phyloP scores from a whole-genome alignment of 2,888 invertebrate genomes.

The Limnephilus rhombicus region DNA sequence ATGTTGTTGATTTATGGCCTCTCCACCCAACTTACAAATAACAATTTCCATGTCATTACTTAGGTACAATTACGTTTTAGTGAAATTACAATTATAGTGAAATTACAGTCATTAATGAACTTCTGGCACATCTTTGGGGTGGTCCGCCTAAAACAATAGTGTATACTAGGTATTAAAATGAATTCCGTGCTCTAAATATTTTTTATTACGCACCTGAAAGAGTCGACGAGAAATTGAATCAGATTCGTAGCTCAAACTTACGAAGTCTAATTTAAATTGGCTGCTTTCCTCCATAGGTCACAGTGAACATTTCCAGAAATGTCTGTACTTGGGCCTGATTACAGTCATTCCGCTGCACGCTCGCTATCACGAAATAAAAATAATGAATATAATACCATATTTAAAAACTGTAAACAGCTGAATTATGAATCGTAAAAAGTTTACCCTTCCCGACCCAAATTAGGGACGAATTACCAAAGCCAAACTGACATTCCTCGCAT shows the following conservation, averaged over 20 bases:
- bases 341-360: constrained; percentile 41
- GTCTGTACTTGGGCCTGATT: constrained; percentile 22
- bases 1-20: no score
- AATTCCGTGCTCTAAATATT: neutral
- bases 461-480: neutral
- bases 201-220: neutral
- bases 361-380: constrained; percentile 37
- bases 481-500: neutral
- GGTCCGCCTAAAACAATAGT: neutral
- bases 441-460: neutral
- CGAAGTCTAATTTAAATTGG: constrained; percentile 25
- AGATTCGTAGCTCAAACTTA: neutral
- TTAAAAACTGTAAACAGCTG: constrained; percentile 38
- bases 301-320: constrained; percentile 38
- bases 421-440: constrained; percentile 33
- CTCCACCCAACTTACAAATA: no score
- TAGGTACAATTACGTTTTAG: no score
- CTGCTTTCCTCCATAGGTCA: constrained; percentile 13
- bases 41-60: no score
- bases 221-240: neutral
- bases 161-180: neutral
- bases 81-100: no score
- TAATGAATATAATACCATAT: neutral
- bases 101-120: neutral
- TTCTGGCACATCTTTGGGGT: neutral